Evolutionary conservation across 2,888 invertebrate genomes (phyloP).

Genomic region (Heliconius hortense): DNA sequence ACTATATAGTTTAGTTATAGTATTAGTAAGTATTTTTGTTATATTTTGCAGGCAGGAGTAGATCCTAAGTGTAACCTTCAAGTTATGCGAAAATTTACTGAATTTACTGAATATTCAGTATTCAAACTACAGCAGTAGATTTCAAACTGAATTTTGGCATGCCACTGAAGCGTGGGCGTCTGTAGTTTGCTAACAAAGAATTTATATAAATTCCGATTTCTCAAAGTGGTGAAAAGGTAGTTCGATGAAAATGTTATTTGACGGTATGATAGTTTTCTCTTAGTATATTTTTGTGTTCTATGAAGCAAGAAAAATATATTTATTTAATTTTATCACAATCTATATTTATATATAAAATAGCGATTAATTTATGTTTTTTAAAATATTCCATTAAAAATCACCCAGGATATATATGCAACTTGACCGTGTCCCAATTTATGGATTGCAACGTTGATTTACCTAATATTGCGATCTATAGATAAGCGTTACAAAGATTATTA

Average conservation of each 20-base stretch:
- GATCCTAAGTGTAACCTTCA: not conserved
- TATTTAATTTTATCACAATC: not conserved
- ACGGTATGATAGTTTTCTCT: not conserved
- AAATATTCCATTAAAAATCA: too few relatives aligned
- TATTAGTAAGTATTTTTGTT: too few relatives aligned
- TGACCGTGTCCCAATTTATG: not conserved
- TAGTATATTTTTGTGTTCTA: not conserved
- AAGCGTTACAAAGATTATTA: not conserved
- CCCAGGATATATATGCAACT: not conserved
- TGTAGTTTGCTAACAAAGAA: not conserved
- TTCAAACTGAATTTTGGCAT: slow-evolving; percentile 2
- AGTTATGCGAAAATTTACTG: not conserved
- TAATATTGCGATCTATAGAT: not conserved
- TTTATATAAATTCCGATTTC: not conserved
- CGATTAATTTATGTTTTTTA: too few relatives aligned
- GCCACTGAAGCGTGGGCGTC: slow-evolving; percentile 9
- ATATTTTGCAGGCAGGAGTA: too few relatives aligned
- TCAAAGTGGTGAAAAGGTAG: not conserved
- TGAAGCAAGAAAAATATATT: not conserved
- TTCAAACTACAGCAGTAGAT: slow-evolving; percentile 1
- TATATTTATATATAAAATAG: too few relatives aligned
- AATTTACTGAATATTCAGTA: not conserved
- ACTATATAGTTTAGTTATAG: too few relatives aligned
- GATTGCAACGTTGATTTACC: not conserved
- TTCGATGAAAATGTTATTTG: not conserved